Conservation (phyloP, 2,113 vertebrate species). For the Puntigrus tetrazona region DNA sequence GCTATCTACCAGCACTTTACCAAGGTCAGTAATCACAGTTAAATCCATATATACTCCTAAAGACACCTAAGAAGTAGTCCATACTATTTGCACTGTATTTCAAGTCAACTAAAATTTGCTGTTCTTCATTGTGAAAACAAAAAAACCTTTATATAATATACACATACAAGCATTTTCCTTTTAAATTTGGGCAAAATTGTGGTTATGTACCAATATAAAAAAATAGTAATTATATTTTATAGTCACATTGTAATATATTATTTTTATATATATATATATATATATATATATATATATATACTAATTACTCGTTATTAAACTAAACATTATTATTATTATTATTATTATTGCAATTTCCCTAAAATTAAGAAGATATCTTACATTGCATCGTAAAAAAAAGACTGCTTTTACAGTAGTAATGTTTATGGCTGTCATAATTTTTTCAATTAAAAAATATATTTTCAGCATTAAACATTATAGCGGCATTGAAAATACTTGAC, state of each 20-base stretch:
- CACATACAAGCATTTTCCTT: too few species aligned
- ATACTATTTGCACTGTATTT: too few species aligned
- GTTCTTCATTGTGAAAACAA: neutral
- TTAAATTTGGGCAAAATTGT: too few species aligned
- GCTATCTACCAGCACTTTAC: conserved; percentile 87
- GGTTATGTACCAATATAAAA: neutral
- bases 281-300: too few species aligned
- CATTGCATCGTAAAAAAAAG: too few species aligned
- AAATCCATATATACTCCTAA: neutral
- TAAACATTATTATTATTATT: too few species aligned
- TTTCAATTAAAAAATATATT: neutral
- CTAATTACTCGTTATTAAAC: too few species aligned
- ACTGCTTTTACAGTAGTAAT: neutral
- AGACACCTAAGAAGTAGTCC: too few species aligned
- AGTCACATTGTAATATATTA: neutral
- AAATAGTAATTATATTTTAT: neutral
- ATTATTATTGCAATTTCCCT: neutral
- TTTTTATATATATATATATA: too few species aligned
- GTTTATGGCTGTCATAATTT: neutral
- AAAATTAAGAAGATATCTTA: neutral
- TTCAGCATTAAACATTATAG: neutral
- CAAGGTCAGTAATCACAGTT: conserved; percentile 77
- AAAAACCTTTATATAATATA: neutral
- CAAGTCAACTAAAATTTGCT: neutral
- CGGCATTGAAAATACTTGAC: neutral